A percentile compares a stretch with the other conserved stretches of the same genome.
Evolutionary conservation across 2,888 invertebrate species (phyloP).

Genomic region (Dasypolia templi): DNA sequence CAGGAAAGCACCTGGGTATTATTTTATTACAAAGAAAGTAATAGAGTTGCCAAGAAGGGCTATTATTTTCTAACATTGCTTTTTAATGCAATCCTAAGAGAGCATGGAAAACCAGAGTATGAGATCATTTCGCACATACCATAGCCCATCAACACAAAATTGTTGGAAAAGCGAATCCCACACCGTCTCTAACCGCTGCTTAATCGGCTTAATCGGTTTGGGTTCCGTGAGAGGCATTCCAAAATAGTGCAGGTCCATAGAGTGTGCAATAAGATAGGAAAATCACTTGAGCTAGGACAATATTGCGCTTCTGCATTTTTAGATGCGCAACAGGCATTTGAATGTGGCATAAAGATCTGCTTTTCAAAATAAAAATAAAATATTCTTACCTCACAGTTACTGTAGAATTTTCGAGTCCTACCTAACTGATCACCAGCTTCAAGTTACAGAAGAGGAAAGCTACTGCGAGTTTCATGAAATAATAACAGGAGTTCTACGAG

Average conservation of each 20-base stretch:
- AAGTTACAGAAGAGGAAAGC: not conserved
- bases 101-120: not conserved
- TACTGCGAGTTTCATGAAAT: not conserved
- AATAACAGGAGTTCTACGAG: not conserved
- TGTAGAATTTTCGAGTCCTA: not conserved
- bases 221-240: not conserved
- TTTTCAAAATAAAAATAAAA: no score
- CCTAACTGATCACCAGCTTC: not conserved
- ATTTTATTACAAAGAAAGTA: not conserved
- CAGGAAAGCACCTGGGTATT: not conserved
- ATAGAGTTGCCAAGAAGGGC: not conserved
- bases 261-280: no score
- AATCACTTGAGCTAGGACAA: not conserved
- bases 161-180: not conserved
- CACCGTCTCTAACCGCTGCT: not conserved
- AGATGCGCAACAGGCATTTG: not conserved
- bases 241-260: no score
- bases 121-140: not conserved
- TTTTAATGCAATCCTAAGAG: slow-evolving; percentile 2
- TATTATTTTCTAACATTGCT: not conserved
- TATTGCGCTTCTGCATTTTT: not conserved
- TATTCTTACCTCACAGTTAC: not conserved
- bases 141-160: not conserved
- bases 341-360: not conserved
- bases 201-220: not conserved